phyloP scores from a whole-genome alignment of 1,140 invertebrate species.

The Nephotettix cincticeps region DNA sequence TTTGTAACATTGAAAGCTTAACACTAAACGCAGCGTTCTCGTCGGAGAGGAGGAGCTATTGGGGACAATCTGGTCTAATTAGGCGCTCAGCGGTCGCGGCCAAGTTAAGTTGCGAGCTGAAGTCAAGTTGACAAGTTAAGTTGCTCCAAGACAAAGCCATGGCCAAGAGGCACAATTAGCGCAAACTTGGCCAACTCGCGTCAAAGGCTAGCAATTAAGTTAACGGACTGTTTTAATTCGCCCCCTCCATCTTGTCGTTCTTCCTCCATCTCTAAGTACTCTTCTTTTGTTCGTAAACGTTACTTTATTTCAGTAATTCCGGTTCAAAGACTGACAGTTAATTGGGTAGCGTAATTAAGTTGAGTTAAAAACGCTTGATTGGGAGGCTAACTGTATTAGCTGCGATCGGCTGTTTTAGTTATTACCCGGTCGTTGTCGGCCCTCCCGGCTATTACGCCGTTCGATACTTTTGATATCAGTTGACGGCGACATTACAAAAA shows the following conservation, averaged over 20 bases:
- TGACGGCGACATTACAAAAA: no score
- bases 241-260: background rate
- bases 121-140: conserved; percentile 9
- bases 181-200: background rate
- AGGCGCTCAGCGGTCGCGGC: background rate
- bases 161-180: background rate
- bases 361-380: background rate
- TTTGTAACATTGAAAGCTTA: no score
- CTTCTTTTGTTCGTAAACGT: background rate
- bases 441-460: no score
- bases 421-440: no score
- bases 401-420: conserved; percentile 6
- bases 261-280: background rate
- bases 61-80: background rate
- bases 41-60: no score
- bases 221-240: background rate
- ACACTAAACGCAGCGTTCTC: no score
- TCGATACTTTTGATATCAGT: no score
- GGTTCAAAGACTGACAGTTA: background rate
- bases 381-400: background rate
- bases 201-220: conserved; percentile 4
- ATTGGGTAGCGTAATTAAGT: background rate
- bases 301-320: conserved; percentile 4
- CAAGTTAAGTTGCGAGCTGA: background rate
- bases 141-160: background rate